These are phyloP conservation scores for Marasmarcha lunaedactyla DNA, from an alignment of 2,888 invertebrate genomes.

Conservation along the genomic window DNA sequence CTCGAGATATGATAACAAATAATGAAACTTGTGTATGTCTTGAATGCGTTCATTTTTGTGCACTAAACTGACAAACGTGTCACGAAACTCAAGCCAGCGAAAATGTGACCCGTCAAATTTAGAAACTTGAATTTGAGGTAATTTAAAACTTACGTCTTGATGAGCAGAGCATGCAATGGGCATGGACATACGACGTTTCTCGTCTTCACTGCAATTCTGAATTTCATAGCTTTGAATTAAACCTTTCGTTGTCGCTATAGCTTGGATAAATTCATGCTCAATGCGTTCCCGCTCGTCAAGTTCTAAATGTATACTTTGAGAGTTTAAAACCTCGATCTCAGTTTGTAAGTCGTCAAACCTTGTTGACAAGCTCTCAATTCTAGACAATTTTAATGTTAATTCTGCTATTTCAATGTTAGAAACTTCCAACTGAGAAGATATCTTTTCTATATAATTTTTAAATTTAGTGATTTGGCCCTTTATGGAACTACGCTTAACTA, in stretches of 20 bases:
- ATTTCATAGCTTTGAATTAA: not conserved
- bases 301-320: conserved; percentile 4
- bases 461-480: conserved; percentile 13
- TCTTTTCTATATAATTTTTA: conserved; percentile 7
- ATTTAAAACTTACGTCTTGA: conserved; percentile 3
- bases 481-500: conserved; percentile 8
- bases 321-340: conserved; percentile 10
- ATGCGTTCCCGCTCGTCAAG: conserved; percentile 7
- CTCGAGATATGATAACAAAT: conserved; percentile 11
- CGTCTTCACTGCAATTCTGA: conserved; percentile 1
- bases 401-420: conserved; percentile 6
- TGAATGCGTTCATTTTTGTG: conserved; percentile 8
- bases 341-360: conserved; percentile 9
- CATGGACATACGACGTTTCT: conserved; percentile 4
- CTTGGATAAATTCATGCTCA: conserved; percentile 5
- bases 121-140: conserved; percentile 12
- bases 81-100: conserved; percentile 13
- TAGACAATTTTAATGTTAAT: conserved; percentile 7
- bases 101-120: conserved; percentile 12
- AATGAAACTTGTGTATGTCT: conserved; percentile 13
- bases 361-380: conserved; percentile 5
- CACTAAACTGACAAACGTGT: conserved; percentile 11
- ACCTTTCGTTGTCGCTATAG: conserved; percentile 4
- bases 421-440: not conserved
- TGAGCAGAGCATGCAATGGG: conserved; percentile 3